phyloP scores from a whole-genome alignment of 2,888 invertebrate species.

The Ornithoptera alexandrae region DNA sequence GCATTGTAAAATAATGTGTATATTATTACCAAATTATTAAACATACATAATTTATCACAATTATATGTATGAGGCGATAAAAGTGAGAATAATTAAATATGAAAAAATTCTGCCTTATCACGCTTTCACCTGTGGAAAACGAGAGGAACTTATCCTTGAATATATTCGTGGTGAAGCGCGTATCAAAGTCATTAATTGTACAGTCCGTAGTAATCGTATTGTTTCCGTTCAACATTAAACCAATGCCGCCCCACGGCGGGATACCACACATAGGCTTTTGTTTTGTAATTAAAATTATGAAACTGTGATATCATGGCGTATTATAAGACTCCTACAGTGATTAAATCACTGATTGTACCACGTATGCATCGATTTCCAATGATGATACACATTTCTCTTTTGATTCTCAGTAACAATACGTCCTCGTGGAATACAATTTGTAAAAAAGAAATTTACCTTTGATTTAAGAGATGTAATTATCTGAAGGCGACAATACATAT shows the following conservation, averaged over 20 bases:
- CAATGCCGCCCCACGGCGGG: slow-evolving; percentile 54
- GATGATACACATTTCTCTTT: slow-evolving; percentile 33
- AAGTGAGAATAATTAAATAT: neutral
- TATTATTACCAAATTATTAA: no score
- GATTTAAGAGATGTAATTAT: no score
- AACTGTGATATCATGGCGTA: slow-evolving; percentile 47
- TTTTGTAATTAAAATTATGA: slow-evolving; percentile 70
- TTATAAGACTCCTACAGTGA: slow-evolving; percentile 50
- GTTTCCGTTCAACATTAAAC: slow-evolving; percentile 56
- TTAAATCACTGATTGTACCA: slow-evolving; percentile 29
- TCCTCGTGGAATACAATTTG: neutral
- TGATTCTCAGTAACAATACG: neutral
- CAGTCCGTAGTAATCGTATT: slow-evolving; percentile 48
- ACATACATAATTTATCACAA: no score
- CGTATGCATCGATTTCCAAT: slow-evolving; percentile 30
- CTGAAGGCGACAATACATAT: no score
- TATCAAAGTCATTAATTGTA: slow-evolving; percentile 16
- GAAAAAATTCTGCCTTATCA: slow-evolving; percentile 24
- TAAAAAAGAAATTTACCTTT: neutral
- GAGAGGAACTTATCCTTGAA: slow-evolving; percentile 16
- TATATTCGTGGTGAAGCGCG: slow-evolving; percentile 3
- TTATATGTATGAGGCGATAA: neutral
- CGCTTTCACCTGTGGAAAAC: slow-evolving; percentile 22
- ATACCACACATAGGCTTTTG: slow-evolving; percentile 59
- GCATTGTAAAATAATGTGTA: neutral